phyloP scores from a whole-genome alignment of 2,888 invertebrate genomes.

The Ennomos erosarius region DNA sequence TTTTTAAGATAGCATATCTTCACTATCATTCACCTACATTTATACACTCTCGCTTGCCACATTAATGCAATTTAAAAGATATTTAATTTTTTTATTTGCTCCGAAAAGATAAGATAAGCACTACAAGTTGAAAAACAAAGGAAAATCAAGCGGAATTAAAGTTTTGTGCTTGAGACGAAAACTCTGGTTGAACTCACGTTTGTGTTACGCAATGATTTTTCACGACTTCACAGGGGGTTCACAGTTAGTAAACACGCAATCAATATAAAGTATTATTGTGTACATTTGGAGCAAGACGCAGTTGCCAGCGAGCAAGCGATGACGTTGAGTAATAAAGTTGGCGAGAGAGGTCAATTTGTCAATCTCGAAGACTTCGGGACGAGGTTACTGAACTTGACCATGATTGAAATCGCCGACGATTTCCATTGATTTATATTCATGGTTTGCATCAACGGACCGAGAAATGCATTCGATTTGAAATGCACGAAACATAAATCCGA shows the following conservation, averaged over 20 bases:
- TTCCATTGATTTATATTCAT: slow-evolving; percentile 73
- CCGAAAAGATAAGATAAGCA: slow-evolving; percentile 25
- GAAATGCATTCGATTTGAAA: slow-evolving; percentile 51
- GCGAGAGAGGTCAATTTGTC: slow-evolving; percentile 59
- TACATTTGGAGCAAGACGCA: slow-evolving; percentile 18
- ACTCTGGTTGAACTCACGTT: slow-evolving; percentile 17
- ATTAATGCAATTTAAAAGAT: slow-evolving; percentile 33
- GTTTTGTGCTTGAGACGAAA: slow-evolving; percentile 25
- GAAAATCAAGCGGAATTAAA: slow-evolving; percentile 21
- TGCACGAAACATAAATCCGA: slow-evolving; percentile 48
- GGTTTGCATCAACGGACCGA: slow-evolving; percentile 56
- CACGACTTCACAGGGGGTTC: slow-evolving; percentile 29
- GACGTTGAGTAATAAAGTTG: slow-evolving; percentile 43
- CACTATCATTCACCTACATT: slow-evolving; percentile 58
- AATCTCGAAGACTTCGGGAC: slow-evolving; percentile 52
- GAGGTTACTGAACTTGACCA: slow-evolving; percentile 69
- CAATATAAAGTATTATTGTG: slow-evolving; percentile 29
- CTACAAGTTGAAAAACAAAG: slow-evolving; percentile 22
- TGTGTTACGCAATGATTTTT: slow-evolving; percentile 31
- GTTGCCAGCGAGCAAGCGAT: slow-evolving; percentile 26
- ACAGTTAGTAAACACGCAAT: slow-evolving; percentile 25
- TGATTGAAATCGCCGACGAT: slow-evolving; percentile 61
- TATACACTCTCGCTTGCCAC: slow-evolving; percentile 28
- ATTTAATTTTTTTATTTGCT: slow-evolving; percentile 26
- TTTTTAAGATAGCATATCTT: slow-evolving; percentile 61